phyloP scores from a whole-genome alignment of 2,113 vertebrate genomes.

The Anhinga rufa region DNA sequence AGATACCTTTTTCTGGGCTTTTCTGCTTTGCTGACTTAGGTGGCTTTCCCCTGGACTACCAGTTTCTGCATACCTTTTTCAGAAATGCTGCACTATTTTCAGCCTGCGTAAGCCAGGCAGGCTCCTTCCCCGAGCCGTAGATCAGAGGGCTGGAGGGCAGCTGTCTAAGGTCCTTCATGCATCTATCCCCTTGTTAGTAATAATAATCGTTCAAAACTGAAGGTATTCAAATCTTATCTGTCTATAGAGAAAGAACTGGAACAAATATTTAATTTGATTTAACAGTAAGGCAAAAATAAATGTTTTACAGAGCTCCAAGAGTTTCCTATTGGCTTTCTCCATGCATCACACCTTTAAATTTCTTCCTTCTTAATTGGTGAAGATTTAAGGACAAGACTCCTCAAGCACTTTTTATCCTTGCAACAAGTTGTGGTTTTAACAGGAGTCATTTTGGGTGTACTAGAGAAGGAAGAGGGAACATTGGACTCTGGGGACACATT shows the following conservation, averaged over 20 bases:
- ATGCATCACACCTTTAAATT: not conserved
- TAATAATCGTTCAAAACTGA: not conserved
- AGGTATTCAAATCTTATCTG: not conserved
- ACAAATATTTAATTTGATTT: not conserved
- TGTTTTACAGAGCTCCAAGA: not conserved
- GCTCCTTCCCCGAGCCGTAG: accelerated
- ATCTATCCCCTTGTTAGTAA: not conserved
- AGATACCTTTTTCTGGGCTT: not conserved
- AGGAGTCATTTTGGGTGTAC: not conserved
- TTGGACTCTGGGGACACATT: constrained; percentile 21
- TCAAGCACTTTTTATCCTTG: not conserved
- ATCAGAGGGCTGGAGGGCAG: not conserved
- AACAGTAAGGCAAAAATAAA: not conserved
- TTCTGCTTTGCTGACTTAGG: not conserved
- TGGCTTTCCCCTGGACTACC: not conserved
- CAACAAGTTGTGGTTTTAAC: not conserved
- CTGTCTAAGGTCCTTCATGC: not conserved
- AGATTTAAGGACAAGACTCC: not conserved
- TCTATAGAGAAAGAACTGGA: not conserved
- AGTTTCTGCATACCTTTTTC: not conserved
- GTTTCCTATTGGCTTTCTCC: not conserved
- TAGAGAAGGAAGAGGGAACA: constrained; percentile 14
- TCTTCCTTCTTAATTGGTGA: not conserved
- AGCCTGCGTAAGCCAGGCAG: not conserved
- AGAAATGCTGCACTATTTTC: not conserved